Evolutionary conservation across 1,140 invertebrate genomes (phyloP), one percentile per base, ranked within the genome.

Genomic region (Leptinotarsa defecta): DNA sequence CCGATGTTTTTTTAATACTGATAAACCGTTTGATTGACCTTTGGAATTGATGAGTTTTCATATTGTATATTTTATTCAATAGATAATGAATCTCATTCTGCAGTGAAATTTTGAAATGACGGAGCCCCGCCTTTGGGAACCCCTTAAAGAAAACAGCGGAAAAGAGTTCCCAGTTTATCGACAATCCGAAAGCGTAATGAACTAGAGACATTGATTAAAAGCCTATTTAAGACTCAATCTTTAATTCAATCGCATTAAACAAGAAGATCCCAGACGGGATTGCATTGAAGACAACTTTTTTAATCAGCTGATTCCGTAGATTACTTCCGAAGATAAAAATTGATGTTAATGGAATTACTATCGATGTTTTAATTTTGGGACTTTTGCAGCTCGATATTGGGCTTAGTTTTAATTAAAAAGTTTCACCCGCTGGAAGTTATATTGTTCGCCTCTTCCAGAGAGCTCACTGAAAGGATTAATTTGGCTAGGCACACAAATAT

Each of bases 321-420:
- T 85, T 81, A 84, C 77, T 81, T 80, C 78, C 80, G 77, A 75
- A 74, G 84, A 85, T 85, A 84, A 82, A 80, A 80, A 84, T 77
- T 80, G 81, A 81, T 84, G 82, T 83, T 83, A 83, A 84, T 85
- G 83, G 83, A 85, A 84, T 85, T 83, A 83, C 82, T 83, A 84
- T 85, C 82, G 80, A 84, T 83, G 83, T 81, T 81, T 82, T 75
- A 80, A 83, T 81, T 81, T 80, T 68, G 77, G 75, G 75, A 80
- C 75, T 77, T 79, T 76, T 74, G 72, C 76, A 52, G 65, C 64
- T 52, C 48, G 62, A 74, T 75, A 71, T 78, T 62, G 69, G 69
- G 48, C 62, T 78, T 74, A 34, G 49, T 76, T 77, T 82, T 82
- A 82, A 82, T 82, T 82, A 81, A 82, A 81, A 82, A 82, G 79